These are phyloP conservation scores for Chorisops tibialis DNA, from an alignment of 2,888 invertebrate genomes.

Conservation along the genomic window DNA sequence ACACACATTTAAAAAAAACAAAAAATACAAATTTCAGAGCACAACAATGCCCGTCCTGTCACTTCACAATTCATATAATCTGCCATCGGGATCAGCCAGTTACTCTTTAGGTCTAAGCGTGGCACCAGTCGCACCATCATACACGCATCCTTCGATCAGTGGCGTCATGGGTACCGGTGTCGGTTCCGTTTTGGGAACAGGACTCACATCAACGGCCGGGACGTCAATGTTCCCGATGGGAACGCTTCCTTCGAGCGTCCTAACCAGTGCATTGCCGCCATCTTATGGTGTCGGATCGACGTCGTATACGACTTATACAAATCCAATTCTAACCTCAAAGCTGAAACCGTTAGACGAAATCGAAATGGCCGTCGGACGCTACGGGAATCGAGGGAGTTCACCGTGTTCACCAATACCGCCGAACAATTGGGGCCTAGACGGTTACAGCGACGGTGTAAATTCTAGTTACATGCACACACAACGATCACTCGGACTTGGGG, in stretches of 20 bases:
- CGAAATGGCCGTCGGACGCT: conserved; percentile 63
- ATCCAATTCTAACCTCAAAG: conserved; percentile 64
- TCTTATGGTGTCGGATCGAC: conserved; percentile 46
- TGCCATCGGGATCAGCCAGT: conserved; percentile 50
- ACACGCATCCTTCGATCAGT: conserved; percentile 49
- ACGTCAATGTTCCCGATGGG: conserved; percentile 35
- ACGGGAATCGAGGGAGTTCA: conserved; percentile 59
- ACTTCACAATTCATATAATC: conserved; percentile 52
- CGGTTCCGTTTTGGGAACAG: conserved; percentile 43
- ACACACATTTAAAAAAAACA: conserved; percentile 30
- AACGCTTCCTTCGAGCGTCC: conserved; percentile 40
- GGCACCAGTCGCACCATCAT: conserved; percentile 44
- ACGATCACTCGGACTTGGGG: conserved; percentile 56
- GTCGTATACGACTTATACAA: conserved; percentile 61
- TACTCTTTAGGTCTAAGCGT: conserved; percentile 51
- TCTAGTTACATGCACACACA: conserved; percentile 60
- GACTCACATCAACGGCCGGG: conserved; percentile 35
- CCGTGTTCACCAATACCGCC: conserved; percentile 63
- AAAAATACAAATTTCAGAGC: conserved; percentile 55
- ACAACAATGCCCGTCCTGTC: conserved; percentile 62
- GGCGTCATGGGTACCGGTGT: conserved; percentile 43
- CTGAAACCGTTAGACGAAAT: conserved; percentile 71
- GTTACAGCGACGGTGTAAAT: conserved; percentile 61
- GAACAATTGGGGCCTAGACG: conserved; percentile 61
- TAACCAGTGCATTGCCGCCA: conserved; percentile 45